Evolutionary conservation across 2,888 invertebrate genomes (phyloP).

Genomic region (Pseudococcus viburni): DNA sequence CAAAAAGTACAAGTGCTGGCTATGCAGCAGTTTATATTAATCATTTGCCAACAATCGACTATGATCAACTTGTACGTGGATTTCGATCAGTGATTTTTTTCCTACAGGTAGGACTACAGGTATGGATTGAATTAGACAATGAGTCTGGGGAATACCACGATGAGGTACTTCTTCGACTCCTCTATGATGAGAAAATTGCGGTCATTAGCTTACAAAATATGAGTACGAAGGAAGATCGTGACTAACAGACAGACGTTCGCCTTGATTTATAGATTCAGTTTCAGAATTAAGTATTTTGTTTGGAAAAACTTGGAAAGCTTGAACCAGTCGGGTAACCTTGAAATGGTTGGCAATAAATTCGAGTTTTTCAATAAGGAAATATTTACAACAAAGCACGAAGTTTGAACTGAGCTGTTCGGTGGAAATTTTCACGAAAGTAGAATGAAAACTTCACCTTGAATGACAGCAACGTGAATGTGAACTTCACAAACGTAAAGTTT

Average conservation of each 20-base stretch:
- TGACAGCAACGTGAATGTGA: neutral
- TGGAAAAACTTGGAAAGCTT: neutral
- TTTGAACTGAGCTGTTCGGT: neutral
- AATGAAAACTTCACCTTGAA: constrained; percentile 28
- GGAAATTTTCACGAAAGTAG: neutral
- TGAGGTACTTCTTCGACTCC: neutral
- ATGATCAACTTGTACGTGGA: neutral
- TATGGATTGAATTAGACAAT: neutral
- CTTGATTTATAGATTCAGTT: neutral
- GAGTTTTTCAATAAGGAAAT: constrained; percentile 34
- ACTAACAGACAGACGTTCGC: neutral
- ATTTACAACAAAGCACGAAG: neutral
- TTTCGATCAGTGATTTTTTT: neutral
- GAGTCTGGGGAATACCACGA: neutral
- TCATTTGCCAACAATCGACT: neutral
- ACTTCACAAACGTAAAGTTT: constrained; percentile 19
- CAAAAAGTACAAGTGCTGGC: neutral
- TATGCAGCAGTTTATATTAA: neutral
- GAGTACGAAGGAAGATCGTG: constrained; percentile 15
- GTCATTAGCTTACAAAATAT: neutral
- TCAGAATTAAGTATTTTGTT: neutral
- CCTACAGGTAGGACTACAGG: neutral
- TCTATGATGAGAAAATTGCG: constrained; percentile 3
- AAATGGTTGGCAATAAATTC: neutral
- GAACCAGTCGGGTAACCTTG: constrained; percentile 29